Evolutionary conservation across 2,113 vertebrate species (phyloP), one percentile per base, ranked within the genome.

Genomic region (Rissa tridactyla): DNA sequence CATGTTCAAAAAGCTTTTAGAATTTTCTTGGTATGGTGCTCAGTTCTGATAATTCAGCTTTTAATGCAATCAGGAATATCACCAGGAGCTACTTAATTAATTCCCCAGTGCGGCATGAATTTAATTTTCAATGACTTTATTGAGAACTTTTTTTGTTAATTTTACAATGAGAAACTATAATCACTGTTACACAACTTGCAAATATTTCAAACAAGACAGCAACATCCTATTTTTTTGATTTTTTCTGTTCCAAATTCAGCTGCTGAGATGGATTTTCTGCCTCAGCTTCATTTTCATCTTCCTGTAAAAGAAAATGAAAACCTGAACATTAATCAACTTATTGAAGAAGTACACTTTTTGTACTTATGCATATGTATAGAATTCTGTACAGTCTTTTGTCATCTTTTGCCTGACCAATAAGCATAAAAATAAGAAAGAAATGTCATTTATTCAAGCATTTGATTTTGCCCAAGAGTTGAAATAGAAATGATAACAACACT

Each of bases 201-300:
- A 97, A 96, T 91, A 82, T 97, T 97, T 97, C 94, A 95, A 94
- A 97, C 90, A 94, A 90, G 95, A 95, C 92, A 95, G 95, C 77
- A 94, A 97, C 86, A 75, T 92, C 79, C 92, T 97, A 98, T 97
- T 98, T 98, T 97, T 98, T 98, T 80, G 93, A 94, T 94, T 97
- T 98, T 96, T 97, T 98, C 82, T 97, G 97, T 95, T 98, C 98
- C 96, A 96, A 77, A 85, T 93, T 97, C 94, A 96, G 90, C 68
- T 98, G 97, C 97, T 97, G 97, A 98, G 98, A 96, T 92, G 93
- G 65, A 57, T 95, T 94, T 97, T 99, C 98, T 96, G 98, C 98
- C 96, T 98, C 98, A 55, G 98, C 97, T 84, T 98, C 96, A 92
- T 97, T 98, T 97, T 98, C 98, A 78, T 98, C 98, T 95, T 98